Evolutionary conservation across 2,113 vertebrate species (phyloP).

Genomic region (Gambusia affinis): DNA sequence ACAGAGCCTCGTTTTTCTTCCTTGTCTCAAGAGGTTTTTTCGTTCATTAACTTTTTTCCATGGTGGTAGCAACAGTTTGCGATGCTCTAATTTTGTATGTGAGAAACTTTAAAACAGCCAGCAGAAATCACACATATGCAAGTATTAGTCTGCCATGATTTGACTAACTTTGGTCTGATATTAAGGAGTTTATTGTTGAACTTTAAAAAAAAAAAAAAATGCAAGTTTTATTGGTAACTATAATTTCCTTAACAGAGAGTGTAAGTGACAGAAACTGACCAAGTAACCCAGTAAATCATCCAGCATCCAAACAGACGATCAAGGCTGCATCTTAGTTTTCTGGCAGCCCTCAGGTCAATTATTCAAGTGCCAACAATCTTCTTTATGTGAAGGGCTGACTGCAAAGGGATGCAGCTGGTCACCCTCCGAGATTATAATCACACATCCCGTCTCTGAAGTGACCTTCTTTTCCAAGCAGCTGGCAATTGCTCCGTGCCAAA

Average conservation of each 20-base stretch:
- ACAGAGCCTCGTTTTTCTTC: too few species aligned
- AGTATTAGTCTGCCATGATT: background rate
- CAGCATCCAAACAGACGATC: background rate
- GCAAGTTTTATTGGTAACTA: background rate
- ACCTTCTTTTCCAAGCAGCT: slow-evolving; percentile 11
- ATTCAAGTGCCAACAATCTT: background rate
- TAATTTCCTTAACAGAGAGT: background rate
- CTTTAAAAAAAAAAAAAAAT: too few species aligned
- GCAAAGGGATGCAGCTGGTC: background rate
- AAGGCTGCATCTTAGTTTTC: background rate
- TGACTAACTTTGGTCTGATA: background rate
- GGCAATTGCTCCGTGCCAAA: slow-evolving; percentile 22
- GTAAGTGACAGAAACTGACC: background rate
- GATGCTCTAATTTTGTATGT: background rate
- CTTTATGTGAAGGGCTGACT: background rate
- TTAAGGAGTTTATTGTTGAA: background rate
- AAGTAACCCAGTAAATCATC: background rate
- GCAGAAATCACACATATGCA: background rate
- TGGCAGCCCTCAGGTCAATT: background rate
- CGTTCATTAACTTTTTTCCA: background rate
- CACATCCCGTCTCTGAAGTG: slow-evolving; percentile 18
- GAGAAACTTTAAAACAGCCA: background rate
- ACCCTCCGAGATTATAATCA: too few species aligned
- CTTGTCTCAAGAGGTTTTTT: background rate
- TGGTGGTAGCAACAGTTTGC: background rate